Evolutionary conservation across 2,113 vertebrate species (phyloP).

Genomic region (Nettapus auritus): DNA sequence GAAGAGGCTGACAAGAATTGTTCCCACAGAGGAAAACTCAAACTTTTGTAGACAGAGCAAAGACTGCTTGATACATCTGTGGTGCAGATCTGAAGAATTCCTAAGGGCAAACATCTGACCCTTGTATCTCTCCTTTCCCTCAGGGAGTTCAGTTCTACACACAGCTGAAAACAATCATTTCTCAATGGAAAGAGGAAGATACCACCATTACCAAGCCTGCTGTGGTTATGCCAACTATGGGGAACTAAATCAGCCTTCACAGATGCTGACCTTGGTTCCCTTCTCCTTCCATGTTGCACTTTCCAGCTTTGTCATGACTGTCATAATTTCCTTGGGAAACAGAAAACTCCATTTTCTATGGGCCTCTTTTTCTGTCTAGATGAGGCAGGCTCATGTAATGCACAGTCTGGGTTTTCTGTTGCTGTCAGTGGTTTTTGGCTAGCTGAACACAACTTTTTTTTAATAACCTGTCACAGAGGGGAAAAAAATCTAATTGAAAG

Average conservation of each 20-base stretch:
- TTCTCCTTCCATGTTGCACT: conserved; percentile 27
- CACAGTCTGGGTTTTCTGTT: conserved; percentile 29
- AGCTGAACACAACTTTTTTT: neutral
- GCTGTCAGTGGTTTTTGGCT: neutral
- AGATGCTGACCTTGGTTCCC: conserved; percentile 19
- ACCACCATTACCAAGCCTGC: conserved; percentile 87
- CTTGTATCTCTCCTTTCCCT: conserved; percentile 2
- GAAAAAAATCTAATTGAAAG: conserved; percentile 1
- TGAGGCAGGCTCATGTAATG: neutral
- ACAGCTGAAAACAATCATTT: conserved; percentile 94
- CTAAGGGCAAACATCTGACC: neutral
- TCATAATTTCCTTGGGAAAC: neutral
- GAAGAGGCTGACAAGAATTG: neutral
- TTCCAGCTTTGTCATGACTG: conserved; percentile 32
- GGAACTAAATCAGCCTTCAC: conserved; percentile 78
- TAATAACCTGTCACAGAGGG: neutral
- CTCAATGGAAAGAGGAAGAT: conserved; percentile 98
- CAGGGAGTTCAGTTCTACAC: conserved; percentile 98
- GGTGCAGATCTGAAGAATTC: neutral
- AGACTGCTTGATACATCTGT: neutral
- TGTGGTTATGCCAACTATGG: conserved; percentile 98
- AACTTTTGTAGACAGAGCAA: neutral
- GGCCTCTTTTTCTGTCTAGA: neutral
- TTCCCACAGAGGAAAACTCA: neutral
- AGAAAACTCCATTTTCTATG: conserved; percentile 40